Conservation (phyloP, 2,888 invertebrate genomes). For the Kryphioiulus occultus region DNA sequence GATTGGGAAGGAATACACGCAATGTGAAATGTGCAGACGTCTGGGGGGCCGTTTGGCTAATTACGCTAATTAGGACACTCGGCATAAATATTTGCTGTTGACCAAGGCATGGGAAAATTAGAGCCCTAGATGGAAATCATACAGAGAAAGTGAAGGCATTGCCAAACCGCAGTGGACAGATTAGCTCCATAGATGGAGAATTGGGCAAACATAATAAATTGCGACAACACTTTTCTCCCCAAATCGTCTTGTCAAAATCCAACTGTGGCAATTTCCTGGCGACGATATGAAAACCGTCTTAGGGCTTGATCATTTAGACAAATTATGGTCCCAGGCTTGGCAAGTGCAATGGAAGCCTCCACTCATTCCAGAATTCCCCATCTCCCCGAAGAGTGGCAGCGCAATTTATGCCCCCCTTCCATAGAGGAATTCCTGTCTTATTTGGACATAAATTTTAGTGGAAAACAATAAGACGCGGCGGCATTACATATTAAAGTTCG, state of each 20-base stretch:
- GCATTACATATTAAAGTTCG: conserved; percentile 43
- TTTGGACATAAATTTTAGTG: conserved; percentile 35
- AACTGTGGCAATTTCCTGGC: conserved; percentile 22
- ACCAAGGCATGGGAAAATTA: neutral
- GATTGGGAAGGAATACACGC: neutral
- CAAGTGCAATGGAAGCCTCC: neutral
- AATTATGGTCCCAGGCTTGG: neutral
- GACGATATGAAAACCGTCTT: conserved; percentile 35
- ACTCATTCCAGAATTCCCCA: conserved; percentile 8
- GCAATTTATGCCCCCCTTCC: neutral
- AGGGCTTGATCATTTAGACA: conserved; percentile 20
- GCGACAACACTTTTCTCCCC: conserved; percentile 4
- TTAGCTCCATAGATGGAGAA: neutral
- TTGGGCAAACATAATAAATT: conserved; percentile 24
- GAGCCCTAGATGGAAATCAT: neutral
- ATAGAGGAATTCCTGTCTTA: conserved; percentile 30
- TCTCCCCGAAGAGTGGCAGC: neutral
- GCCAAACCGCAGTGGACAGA: neutral
- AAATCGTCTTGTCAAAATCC: conserved; percentile 25
- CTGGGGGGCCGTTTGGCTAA: neutral
- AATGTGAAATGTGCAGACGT: neutral
- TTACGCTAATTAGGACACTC: neutral
- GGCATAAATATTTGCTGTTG: neutral
- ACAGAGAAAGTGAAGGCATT: neutral
- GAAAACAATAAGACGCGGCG: conserved; percentile 28